These are phyloP conservation scores for Pipistrellus pygmaeus DNA, from an alignment of 2,797 vertebrate species.

Conservation along the genomic window DNA sequence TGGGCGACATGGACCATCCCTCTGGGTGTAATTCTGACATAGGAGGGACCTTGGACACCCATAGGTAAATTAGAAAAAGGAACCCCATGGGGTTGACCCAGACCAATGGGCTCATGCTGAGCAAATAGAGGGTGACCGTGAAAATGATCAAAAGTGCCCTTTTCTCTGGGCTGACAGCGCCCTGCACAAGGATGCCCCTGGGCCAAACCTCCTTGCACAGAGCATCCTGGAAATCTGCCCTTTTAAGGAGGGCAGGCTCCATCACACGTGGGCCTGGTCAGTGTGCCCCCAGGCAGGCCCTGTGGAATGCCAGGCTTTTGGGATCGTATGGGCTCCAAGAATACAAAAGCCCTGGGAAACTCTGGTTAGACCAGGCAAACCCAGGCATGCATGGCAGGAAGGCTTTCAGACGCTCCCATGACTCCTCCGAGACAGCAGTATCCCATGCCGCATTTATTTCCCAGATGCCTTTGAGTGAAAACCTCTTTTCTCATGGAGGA, in stretches of 20 bases:
- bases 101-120: not conserved
- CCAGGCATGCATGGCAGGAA: not conserved
- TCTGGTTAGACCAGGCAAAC: not conserved
- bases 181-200: not conserved
- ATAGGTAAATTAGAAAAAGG: not conserved
- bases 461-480: slow-evolving; percentile 62
- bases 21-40: not conserved
- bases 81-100: not conserved
- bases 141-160: not conserved
- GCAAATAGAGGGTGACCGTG: not conserved
- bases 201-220: not conserved
- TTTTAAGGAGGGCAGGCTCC: not conserved
- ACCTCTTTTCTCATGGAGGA: slow-evolving; percentile 44
- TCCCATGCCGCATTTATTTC: slow-evolving; percentile 34
- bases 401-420: slow-evolving; percentile 7
- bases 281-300: not conserved
- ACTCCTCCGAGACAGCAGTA: slow-evolving; percentile 39
- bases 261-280: not conserved
- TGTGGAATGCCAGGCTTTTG: not conserved
- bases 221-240: not conserved
- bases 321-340: not conserved
- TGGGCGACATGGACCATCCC: no score
- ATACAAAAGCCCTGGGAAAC: not conserved
- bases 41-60: not conserved
- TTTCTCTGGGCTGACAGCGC: not conserved